Evolutionary conservation across 2,797 vertebrate genomes (phyloP).

Genomic region (Numenius phaeopus): DNA sequence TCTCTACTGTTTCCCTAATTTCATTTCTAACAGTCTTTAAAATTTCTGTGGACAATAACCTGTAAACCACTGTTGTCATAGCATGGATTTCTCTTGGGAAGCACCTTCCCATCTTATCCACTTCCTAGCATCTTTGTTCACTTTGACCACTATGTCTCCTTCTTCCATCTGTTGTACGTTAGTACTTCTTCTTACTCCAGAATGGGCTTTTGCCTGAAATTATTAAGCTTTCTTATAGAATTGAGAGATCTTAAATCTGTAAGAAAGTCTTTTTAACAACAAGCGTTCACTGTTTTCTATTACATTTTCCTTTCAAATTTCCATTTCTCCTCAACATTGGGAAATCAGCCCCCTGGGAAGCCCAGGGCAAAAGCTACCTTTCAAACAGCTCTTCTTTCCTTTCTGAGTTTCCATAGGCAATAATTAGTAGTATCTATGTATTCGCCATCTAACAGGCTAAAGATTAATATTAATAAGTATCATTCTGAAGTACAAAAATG

Average conservation of each 20-base stretch:
- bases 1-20: neutral
- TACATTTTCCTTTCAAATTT: neutral
- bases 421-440: neutral
- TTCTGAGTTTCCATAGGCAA: neutral
- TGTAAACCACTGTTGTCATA: neutral
- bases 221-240: neutral
- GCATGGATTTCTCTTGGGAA: neutral
- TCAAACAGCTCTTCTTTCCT: neutral
- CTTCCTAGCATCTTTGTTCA: rapidly evolving
- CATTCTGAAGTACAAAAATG: neutral
- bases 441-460: neutral
- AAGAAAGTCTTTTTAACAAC: neutral
- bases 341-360: neutral
- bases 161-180: neutral
- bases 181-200: neutral
- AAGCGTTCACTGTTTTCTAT: neutral
- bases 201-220: neutral
- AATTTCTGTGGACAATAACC: neutral
- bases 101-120: neutral
- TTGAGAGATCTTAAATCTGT: neutral
- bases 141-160: neutral
- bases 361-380: neutral
- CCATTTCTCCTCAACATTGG: neutral
- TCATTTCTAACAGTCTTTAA: neutral
- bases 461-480: neutral